Evolutionary conservation across 2,888 invertebrate species (phyloP), one percentile per base, ranked within the genome.

Genomic region (Scaptomyza parva): DNA sequence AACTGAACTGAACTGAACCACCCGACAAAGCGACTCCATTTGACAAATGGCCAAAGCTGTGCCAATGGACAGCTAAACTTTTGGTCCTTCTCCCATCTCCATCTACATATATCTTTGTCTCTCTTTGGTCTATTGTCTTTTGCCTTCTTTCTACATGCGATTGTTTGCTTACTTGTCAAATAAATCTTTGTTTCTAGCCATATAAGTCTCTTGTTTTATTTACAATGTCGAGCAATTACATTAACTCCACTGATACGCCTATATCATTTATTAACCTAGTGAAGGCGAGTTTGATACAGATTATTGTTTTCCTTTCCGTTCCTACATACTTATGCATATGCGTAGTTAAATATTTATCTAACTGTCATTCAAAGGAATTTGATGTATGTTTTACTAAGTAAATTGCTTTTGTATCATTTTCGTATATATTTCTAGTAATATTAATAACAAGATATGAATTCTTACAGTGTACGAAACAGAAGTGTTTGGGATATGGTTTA

Each of bases 171-270:
- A 63, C 51, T 57, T 70, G 76, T 73, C 77, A 83, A 75, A 85
- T 87, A 85, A 85, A 85, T 85, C 84, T 86, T 85, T 60, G 79
- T 60, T 67, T 33, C 48, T 8, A 48, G 68, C 62, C 35, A 45
- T 44, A 45, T 55, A 53, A 61, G 62, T 66, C 67, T 70, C 71
- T 75, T 85, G 71, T 75, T 87, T 87, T 78, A 78, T 78, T 78
- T 87, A 84, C 78, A 74, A 78, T 78, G 63, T 78, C 71, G 39
- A 55, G 71, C 81, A 82, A 84, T 82, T 84, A 82, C 84, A 84
- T 86, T 82, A 86, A 70, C 60, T 76, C 61, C 70, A 64, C 61
- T 55, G 52, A 64, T 61, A 60, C 55, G 54, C 71, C 62, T 57
- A 63, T 57, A 57, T 66, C 45, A 70, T 76, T 66, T 71, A 55